Base-by-base conservation (phyloP, 2,113 vertebrate genomes). In the Peromyscus californicus region DNA sequence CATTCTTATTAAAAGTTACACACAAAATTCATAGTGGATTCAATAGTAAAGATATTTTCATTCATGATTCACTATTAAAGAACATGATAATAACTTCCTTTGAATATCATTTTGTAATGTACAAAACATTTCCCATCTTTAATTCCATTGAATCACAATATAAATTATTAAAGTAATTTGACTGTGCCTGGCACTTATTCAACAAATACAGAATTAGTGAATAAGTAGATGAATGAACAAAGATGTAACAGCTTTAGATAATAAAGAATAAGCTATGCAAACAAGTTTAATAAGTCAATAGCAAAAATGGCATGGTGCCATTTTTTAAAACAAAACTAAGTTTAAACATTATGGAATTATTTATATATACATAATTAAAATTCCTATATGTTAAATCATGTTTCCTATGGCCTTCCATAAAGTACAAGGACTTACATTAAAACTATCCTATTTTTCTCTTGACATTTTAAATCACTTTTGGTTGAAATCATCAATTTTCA, bases 41-140 rank as follows among this genome's bases (percentile, higher is more conserved):
- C n/a, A 74, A 95, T 26, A 87, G 12, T 54, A 95, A 54, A 90
- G 75, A 57, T 86, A 95, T 45, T 78, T 96, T 93, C 87, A 94
- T 86, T 93, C 48, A 70, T 36, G 85, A 92, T 48, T 69, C n/a
- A 86, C 12, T 90, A 88, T 45, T 79, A 91, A 31, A 97, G 33
- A 97, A 91, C 90, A 96, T 96, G 67, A 93, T 95, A 85, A 89
- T 95, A 96, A 91, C 12, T 94, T 57, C 11, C 91, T 85, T n/a
- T 96, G 82, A 96, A 74, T 91, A 24, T 84, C 51, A 97, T 94
- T 97, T 93, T 92, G 84, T 15, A 93, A 95, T 72, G 70, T 90
- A 87, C 24, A 96, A 95, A 84, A 96, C 39, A 95, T 63, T 95
- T 96, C 61, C 70, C 65, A 89, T 89, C 33, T 89, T 96, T 78